Evolutionary conservation across 35 echinoderm and acorn worm species (phyloP).

Genomic region (Amphiura filiformis): DNA sequence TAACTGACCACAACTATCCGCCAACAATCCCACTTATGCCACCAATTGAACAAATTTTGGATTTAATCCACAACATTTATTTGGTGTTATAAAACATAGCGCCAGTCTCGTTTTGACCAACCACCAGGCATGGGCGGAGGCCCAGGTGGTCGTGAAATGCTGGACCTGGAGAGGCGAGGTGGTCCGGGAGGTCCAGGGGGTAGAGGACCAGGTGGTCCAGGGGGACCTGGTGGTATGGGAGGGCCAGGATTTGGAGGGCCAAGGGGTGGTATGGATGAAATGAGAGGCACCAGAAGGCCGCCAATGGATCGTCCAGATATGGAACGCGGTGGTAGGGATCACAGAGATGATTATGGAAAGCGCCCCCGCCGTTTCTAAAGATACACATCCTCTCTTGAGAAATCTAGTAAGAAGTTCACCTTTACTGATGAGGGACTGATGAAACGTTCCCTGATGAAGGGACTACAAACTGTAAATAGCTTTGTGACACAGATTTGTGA

Average conservation of each 20-base stretch:
- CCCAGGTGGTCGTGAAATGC: not conserved
- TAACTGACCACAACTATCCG: no score
- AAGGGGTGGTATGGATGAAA: not conserved
- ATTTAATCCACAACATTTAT: no score
- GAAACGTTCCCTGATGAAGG: not conserved
- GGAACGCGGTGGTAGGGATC: not conserved
- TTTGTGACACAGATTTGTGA: not conserved
- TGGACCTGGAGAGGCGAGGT: not conserved
- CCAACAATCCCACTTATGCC: no score
- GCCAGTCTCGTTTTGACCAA: conserved; percentile 6
- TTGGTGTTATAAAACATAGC: not conserved
- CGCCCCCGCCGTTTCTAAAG: not conserved
- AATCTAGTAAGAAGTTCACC: not conserved
- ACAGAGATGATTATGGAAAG: not conserved
- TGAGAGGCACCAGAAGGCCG: not conserved
- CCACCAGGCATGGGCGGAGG: not conserved
- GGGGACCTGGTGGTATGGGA: not conserved
- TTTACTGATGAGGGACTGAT: not conserved
- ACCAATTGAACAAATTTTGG: no score
- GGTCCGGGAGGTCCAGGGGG: not conserved
- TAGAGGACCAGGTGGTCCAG: conserved; percentile 4
- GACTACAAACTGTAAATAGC: not conserved
- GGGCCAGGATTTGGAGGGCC: not conserved
- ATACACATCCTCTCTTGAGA: not conserved
- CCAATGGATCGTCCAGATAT: not conserved